Evolutionary conservation across 2,888 invertebrate species (phyloP), one percentile per base, ranked within the genome.

Genomic region (Psylliodes chrysocephalus): DNA sequence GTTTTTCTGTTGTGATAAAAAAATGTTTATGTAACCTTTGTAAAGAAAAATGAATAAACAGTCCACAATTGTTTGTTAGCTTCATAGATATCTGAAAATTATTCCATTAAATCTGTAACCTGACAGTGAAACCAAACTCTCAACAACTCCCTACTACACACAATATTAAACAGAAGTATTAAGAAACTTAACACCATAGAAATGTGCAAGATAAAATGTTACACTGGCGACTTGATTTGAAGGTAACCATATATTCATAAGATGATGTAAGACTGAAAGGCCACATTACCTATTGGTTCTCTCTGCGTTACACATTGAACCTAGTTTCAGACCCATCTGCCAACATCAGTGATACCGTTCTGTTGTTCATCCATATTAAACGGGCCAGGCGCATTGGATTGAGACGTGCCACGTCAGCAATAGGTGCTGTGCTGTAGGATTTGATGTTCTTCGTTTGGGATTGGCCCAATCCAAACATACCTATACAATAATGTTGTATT

Each of bases 381-480:
- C 95, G 89, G 3, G 97, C 97, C 70, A 96, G 86, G 33, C 95
- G 88, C 84, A 96, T 92, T 1, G 96, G 94, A 85, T 95, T 94
- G 51, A 94, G 85, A 0, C 94, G 87, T 0, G 92, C 87, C 25
- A 94, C 92, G 81, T 96, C 95, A 7, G 95, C 94, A 81, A 96
- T 92, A 0, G 95, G 95, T 3, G 94, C 93, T 0, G 96, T 95
- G 71, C 95, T 96, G 85, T 95, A 96, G 52, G 96, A 95, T 81
- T 97, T 96, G 40, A 97, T 91, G 84, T 98, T 97, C 64, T 95
- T 91, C 0, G 98, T 97, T 84, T 98, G 98, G 3, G 96, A 95
- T 71, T 97, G 95, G 12, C 99, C 99, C 76, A 99, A 86, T 0
- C 98, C 98, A 85, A 99, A 97, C 90, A 98, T 93, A 55, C 95